Evolutionary conservation across 2,797 vertebrate species (phyloP).

Genomic region (Amniataba percoides): DNA sequence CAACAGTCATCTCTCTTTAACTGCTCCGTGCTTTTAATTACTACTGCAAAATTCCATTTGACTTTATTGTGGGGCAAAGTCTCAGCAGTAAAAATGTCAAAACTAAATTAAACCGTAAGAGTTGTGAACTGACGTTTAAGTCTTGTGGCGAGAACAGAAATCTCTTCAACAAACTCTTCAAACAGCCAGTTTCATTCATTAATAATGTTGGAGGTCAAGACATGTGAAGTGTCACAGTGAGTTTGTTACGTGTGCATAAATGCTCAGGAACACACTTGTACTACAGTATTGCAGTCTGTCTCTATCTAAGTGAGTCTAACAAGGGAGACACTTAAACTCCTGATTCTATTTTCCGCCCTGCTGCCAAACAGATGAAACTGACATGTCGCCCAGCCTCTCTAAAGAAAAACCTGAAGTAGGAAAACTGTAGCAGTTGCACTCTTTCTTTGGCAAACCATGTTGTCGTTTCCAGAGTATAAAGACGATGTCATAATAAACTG

Average conservation of each 20-base stretch:
- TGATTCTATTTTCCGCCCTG: not conserved
- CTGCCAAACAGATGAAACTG: not conserved
- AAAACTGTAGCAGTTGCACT: not conserved
- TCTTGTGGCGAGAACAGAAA: not conserved
- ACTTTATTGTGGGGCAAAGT: not conserved
- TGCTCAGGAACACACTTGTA: not conserved
- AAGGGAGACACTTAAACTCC: not conserved
- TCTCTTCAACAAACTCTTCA: not conserved
- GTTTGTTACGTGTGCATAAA: not conserved
- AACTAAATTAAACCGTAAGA: not conserved
- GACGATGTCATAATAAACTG: constrained; percentile 1
- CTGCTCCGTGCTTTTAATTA: not conserved
- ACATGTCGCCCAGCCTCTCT: not conserved
- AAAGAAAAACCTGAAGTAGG: not conserved
- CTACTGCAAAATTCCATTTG: not conserved
- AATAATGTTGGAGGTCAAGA: not conserved
- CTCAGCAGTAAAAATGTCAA: not conserved
- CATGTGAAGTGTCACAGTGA: not conserved
- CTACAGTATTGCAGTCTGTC: too few species aligned
- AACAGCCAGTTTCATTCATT: not conserved
- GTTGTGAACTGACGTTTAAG: not conserved
- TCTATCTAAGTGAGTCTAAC: not conserved
- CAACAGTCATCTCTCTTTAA: not conserved
- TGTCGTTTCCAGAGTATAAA: constrained; percentile 13
- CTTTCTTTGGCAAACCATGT: not conserved